phyloP scores from a whole-genome alignment of 2,888 invertebrate genomes.

The Drosophila neutralis region DNA sequence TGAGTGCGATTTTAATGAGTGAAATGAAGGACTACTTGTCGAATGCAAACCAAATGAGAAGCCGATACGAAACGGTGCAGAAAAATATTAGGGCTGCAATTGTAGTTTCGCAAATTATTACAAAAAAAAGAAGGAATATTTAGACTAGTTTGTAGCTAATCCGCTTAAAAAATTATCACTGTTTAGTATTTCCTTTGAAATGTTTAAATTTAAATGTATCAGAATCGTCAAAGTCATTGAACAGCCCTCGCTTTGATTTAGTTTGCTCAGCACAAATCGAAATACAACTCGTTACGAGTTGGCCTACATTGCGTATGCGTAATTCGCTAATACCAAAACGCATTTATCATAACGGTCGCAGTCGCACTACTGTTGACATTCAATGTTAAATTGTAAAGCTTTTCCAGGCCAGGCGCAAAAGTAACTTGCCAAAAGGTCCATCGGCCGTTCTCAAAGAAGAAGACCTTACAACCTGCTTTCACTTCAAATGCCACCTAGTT shows the following conservation, averaged over 20 bases:
- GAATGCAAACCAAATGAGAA: constrained; percentile 25
- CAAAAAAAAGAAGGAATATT: not conserved
- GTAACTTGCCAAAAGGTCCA: constrained; percentile 29
- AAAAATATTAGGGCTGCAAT: constrained; percentile 11
- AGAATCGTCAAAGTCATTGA: not conserved
- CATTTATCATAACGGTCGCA: constrained; percentile 22
- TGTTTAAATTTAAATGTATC: not conserved
- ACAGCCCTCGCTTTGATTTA: constrained; percentile 4
- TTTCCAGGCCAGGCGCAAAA: constrained; percentile 7
- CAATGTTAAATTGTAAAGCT: constrained; percentile 4
- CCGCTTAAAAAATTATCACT: not conserved
- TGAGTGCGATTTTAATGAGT: constrained; percentile 64
- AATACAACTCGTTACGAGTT: not conserved
- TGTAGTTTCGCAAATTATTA: not conserved
- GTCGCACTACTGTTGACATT: constrained; percentile 7
- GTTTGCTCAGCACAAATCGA: not conserved
- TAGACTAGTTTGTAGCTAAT: not conserved
- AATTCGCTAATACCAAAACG: constrained; percentile 7
- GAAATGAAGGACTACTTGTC: constrained; percentile 68
- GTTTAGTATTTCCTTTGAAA: not conserved
- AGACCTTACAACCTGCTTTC: too few species aligned
- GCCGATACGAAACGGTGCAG: constrained; percentile 3
- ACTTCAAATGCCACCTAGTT: constrained; percentile 10
- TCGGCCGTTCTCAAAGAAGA: constrained; percentile 30
- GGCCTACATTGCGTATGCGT: constrained; percentile 44